Percentiles rank a stretch among this genome's conserved stretches.
phyloP scores from a whole-genome alignment of 2,888 invertebrate species.

The Operophtera brumata region DNA sequence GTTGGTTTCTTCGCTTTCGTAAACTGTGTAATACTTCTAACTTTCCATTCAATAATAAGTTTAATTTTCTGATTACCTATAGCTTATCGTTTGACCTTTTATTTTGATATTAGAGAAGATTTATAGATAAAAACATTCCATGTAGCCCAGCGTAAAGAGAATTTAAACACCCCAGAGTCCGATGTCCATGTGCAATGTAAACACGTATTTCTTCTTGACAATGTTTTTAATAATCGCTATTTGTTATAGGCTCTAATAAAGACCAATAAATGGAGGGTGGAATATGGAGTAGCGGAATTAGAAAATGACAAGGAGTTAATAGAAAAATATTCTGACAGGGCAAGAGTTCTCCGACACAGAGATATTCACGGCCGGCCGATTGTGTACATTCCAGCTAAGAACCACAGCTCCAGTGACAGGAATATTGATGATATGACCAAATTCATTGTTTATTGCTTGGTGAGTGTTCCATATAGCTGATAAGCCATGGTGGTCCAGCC shows the following conservation, averaged over 20 bases:
- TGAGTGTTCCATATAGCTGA: slow-evolving; percentile 48
- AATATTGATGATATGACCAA: slow-evolving; percentile 88
- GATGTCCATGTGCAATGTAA: no score
- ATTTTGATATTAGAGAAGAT: no score
- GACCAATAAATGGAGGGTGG: slow-evolving; percentile 89
- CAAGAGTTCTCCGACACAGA: slow-evolving; percentile 85
- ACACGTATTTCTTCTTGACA: not conserved
- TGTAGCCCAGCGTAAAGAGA: no score
- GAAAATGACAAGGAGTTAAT: slow-evolving; percentile 75
- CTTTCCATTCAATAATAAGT: not conserved
- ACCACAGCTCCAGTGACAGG: slow-evolving; percentile 86
- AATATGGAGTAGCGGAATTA: slow-evolving; percentile 84
- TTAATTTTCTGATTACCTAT: not conserved
- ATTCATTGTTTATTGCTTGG: slow-evolving; percentile 88
- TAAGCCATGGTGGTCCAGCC: no score
- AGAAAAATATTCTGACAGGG: slow-evolving; percentile 83
- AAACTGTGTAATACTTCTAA: not conserved
- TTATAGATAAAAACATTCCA: no score
- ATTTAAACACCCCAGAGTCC: no score
- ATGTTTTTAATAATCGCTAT: not conserved
- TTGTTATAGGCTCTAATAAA: slow-evolving; percentile 84
- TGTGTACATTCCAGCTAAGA: slow-evolving; percentile 88
- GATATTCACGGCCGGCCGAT: slow-evolving; percentile 88
- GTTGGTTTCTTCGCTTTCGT: slow-evolving; percentile 56
- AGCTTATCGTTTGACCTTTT: no score